phyloP scores from a whole-genome alignment of 2,797 vertebrate genomes.

The Chelonia mydas region DNA sequence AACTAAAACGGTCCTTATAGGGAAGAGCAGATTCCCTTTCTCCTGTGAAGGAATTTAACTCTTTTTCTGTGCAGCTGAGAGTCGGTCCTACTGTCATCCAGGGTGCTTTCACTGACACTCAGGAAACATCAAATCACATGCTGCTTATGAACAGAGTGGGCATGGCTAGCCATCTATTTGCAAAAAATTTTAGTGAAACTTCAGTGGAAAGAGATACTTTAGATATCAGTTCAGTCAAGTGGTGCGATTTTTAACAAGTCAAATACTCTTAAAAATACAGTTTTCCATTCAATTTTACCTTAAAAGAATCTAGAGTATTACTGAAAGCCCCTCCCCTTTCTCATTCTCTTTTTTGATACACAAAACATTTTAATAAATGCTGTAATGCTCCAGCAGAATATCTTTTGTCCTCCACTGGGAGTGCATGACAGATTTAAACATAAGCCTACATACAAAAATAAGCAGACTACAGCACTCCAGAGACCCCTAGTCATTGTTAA shows the following conservation, averaged over 20 bases:
- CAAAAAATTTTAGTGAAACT: background rate
- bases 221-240: background rate
- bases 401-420: constrained; percentile 6
- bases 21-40: background rate
- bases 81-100: background rate
- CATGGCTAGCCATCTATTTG: background rate
- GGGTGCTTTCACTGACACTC: background rate
- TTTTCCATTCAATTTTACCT: background rate
- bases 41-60: background rate
- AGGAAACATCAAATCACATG: background rate
- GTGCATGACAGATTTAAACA: constrained; percentile 12
- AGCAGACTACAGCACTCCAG: constrained; percentile 21
- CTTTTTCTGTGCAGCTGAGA: background rate
- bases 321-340: background rate
- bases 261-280: background rate
- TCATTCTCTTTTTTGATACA: background rate
- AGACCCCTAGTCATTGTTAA: constrained; percentile 5
- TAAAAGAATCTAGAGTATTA: background rate
- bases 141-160: background rate
- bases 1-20: background rate
- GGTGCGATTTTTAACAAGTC: background rate
- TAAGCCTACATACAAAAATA: background rate
- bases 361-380: background rate
- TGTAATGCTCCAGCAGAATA: background rate
- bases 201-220: background rate